phyloP scores from a whole-genome alignment of 1,140 invertebrate species.

The Daktulosphaira vitifoliae region DNA sequence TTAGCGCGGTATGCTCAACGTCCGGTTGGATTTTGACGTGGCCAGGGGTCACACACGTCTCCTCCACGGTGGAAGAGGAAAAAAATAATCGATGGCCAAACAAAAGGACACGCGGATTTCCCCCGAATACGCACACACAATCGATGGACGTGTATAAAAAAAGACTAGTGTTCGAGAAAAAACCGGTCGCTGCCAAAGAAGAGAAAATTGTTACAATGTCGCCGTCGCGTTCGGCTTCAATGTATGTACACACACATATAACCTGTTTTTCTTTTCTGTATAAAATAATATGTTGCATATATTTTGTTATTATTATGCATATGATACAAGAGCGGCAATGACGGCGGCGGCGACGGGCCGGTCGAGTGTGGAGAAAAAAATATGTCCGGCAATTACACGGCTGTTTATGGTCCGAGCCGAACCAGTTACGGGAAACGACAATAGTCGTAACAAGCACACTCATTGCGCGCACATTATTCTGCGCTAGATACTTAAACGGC shows the following conservation, averaged over 20 bases:
- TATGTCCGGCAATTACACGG: constrained; percentile 20
- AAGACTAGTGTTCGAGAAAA: constrained; percentile 16
- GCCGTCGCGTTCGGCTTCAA: background rate
- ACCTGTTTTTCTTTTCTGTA: constrained; percentile 18
- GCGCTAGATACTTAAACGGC: too few species aligned
- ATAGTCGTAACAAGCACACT: background rate
- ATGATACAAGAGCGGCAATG: constrained; percentile 2
- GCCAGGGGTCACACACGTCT: constrained; percentile 10
- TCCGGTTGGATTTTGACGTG: constrained; percentile 24
- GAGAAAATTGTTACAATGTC: constrained; percentile 33
- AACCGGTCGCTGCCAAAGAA: constrained; percentile 25
- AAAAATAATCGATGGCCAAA: constrained; percentile 6
- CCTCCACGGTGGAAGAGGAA: background rate
- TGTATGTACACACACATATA: constrained; percentile 8
- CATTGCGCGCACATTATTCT: too few species aligned
- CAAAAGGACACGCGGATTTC: constrained; percentile 29
- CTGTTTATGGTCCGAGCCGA: constrained; percentile 5
- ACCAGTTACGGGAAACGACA: too few species aligned
- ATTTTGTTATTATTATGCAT: constrained; percentile 2
- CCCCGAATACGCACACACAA: constrained; percentile 1
- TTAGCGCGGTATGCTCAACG: constrained; percentile 5
- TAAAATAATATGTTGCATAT: constrained; percentile 9
- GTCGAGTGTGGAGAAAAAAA: background rate
- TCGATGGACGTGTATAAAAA: constrained; percentile 5
- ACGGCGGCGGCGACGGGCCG: background rate